Conservation (phyloP, 1,140 invertebrate genomes). For the Acromyrmex heyeri region DNA sequence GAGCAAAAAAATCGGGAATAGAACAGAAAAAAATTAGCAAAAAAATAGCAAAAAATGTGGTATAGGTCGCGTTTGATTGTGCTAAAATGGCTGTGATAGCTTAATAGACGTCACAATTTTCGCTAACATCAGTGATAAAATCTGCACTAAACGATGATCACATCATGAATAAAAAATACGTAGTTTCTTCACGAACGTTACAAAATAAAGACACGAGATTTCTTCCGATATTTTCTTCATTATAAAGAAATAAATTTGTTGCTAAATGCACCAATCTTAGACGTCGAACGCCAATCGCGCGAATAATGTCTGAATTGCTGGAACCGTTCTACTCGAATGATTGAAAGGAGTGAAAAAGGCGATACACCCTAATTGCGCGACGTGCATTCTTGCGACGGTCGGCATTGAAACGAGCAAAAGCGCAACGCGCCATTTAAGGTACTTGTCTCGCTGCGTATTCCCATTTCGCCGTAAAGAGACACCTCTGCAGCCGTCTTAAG, state of each 20-base stretch:
- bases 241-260: not conserved
- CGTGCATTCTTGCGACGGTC: slow-evolving; percentile 29
- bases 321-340: slow-evolving; percentile 14
- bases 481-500: slow-evolving; percentile 45
- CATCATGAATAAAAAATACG: not conserved
- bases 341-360: not conserved
- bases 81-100: no score
- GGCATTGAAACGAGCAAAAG: slow-evolving; percentile 68
- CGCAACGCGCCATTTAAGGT: slow-evolving; percentile 77
- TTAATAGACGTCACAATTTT: not conserved
- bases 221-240: not conserved
- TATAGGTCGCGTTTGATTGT: no score
- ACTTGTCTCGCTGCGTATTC: slow-evolving; percentile 56
- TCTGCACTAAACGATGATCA: not conserved
- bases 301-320: slow-evolving; percentile 23
- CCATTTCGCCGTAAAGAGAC: slow-evolving; percentile 60
- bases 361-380: slow-evolving; percentile 41
- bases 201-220: not conserved
- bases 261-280: no score
- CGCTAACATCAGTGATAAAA: not conserved
- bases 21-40: no score
- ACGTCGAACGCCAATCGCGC: slow-evolving; percentile 6
- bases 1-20: no score
- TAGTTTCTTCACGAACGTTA: not conserved
- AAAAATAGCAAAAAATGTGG: no score